Percentiles rank a stretch among this genome's conserved stretches.
phyloP scores from a whole-genome alignment of 2,888 invertebrate species.

The Pterostichus niger region DNA sequence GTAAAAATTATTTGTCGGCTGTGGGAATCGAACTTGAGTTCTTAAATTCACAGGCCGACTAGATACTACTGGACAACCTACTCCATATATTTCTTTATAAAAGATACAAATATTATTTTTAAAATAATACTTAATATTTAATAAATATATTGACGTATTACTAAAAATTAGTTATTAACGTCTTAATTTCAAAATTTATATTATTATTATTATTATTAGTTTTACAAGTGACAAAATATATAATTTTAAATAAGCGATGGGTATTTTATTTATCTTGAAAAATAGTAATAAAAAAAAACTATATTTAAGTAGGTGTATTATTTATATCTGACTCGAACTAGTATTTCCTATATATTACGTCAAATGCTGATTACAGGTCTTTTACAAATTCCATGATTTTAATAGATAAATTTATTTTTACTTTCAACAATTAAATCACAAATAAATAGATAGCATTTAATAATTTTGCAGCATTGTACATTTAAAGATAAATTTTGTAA shows the following conservation, averaged over 20 bases:
- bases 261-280: no score
- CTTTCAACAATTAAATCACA: no score
- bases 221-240: background rate
- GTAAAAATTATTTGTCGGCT: no score
- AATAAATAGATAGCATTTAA: no score
- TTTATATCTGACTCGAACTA: constrained; percentile 28
- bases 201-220: constrained; percentile 17
- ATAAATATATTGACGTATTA: constrained; percentile 33
- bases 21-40: no score
- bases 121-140: background rate
- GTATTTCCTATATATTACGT: constrained; percentile 11
- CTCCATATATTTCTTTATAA: no score
- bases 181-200: constrained; percentile 3
- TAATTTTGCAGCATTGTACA: no score
- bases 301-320: background rate
- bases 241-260: background rate
- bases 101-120: background rate
- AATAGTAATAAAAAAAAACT: no score
- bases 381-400: background rate
- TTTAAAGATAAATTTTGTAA: no score
- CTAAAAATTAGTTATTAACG: constrained; percentile 28
- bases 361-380: background rate
- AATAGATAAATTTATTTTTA: no score
- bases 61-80: no score
- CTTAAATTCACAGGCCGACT: no score